Percentiles rank a stretch among this genome's conserved stretches.
Evolutionary conservation across 2,113 vertebrate genomes (phyloP).

Genomic region (Corythaixoides concolor): DNA sequence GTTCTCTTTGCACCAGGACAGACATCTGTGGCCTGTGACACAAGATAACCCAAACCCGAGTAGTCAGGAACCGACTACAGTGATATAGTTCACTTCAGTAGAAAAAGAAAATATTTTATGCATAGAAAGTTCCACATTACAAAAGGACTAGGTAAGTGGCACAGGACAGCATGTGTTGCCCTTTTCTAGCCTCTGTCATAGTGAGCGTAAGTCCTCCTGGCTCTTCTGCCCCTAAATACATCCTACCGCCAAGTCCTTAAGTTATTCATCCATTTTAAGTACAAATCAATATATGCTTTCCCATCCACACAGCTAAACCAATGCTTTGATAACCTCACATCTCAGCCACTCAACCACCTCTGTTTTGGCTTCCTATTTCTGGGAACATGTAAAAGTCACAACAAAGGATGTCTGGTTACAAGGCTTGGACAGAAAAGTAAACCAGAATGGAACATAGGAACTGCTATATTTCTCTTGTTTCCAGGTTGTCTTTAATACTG

Average conservation of each 20-base stretch:
- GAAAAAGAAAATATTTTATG: background rate
- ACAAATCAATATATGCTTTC: background rate
- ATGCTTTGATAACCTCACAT: slow-evolving; percentile 26
- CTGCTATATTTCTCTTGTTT: slow-evolving; percentile 54
- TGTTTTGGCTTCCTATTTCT: slow-evolving; percentile 44
- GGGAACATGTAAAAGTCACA: slow-evolving; percentile 59
- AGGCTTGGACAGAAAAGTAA: slow-evolving; percentile 59
- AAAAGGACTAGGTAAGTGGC: background rate
- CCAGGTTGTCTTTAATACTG: slow-evolving; percentile 66
- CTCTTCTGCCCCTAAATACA: background rate
- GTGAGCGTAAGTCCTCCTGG: background rate
- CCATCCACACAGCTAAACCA: background rate
- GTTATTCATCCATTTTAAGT: background rate
- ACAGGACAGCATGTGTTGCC: background rate
- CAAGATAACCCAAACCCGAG: background rate
- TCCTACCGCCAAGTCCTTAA: background rate
- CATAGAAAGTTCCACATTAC: background rate
- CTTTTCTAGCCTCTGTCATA: background rate
- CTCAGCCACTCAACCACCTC: slow-evolving; percentile 14
- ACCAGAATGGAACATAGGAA: slow-evolving; percentile 41
- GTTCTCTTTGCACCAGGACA: background rate
- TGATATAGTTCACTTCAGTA: background rate
- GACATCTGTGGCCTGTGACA: background rate
- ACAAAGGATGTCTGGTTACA: slow-evolving; percentile 57
- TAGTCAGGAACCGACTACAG: background rate